Evolutionary conservation across 2,888 invertebrate genomes (phyloP).

Genomic region (Muschampia plurimacula): DNA sequence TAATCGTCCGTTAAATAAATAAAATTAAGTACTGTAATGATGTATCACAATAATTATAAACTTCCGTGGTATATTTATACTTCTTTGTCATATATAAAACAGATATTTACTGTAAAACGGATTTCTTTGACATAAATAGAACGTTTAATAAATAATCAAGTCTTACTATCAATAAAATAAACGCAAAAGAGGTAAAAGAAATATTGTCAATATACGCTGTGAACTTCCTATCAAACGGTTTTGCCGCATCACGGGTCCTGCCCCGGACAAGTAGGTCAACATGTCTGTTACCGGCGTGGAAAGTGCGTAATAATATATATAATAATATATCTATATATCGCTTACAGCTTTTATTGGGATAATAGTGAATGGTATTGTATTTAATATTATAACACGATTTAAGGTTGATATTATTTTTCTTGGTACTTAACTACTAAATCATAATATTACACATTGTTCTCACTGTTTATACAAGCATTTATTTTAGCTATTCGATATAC

Average conservation of each 20-base stretch:
- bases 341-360: constrained; percentile 2
- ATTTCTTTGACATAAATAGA: neutral
- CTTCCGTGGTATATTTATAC: no score
- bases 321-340: neutral
- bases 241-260: constrained; percentile 32
- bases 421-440: no score
- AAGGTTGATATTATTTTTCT: no score
- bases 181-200: constrained; percentile 10
- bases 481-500: no score
- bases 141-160: neutral
- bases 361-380: neutral
- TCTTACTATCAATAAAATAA: constrained; percentile 4
- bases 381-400: neutral
- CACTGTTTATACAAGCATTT: no score
- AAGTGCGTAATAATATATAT: neutral
- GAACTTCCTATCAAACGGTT: constrained; percentile 32
- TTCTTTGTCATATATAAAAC: no score
- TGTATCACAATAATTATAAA: no score
- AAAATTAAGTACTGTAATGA: no score
- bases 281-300: constrained; percentile 23
- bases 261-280: constrained; percentile 33
- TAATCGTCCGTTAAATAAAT: no score
- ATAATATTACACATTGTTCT: no score
- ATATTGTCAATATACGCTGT: constrained; percentile 27
- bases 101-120: neutral